These are phyloP conservation scores for Acanthopleura granulata DNA, from an alignment of 2,888 invertebrate species.

Conservation along the genomic window DNA sequence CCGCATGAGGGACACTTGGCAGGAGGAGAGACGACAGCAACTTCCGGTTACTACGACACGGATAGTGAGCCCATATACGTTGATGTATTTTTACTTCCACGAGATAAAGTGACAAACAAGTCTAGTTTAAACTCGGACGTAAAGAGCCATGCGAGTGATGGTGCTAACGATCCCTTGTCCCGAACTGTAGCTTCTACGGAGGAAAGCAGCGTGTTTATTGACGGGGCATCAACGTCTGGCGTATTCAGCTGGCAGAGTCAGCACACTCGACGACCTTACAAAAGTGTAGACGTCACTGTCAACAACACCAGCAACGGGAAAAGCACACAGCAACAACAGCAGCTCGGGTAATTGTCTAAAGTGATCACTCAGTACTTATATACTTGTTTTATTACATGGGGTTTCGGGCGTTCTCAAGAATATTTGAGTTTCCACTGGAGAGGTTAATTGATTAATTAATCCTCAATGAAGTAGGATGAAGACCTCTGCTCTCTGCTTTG, in stretches of 20 bases:
- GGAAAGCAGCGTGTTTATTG: constrained; percentile 8
- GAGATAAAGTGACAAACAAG: background rate
- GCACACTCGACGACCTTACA: background rate
- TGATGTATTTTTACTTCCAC: background rate
- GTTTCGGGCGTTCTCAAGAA: no score
- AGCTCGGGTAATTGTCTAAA: no score
- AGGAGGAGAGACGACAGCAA: background rate
- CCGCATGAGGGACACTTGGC: background rate
- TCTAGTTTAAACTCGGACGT: no score
- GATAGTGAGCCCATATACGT: constrained; percentile 5
- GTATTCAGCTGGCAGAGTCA: constrained; percentile 7
- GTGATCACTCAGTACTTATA: no score
- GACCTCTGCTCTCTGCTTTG: no score
- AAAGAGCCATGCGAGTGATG: no score
- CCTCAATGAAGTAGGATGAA: no score
- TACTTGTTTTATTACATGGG: no score
- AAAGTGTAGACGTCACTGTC: background rate
- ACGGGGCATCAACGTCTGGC: constrained; percentile 4
- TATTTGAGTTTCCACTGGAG: no score
- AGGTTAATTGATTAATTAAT: no score
- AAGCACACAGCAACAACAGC: no score
- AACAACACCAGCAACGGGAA: background rate
- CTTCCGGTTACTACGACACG: constrained; percentile 14
- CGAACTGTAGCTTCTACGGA: background rate
- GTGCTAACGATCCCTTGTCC: no score